Evolutionary conservation across 2,797 vertebrate genomes (phyloP).

Genomic region (Xenops minutus): DNA sequence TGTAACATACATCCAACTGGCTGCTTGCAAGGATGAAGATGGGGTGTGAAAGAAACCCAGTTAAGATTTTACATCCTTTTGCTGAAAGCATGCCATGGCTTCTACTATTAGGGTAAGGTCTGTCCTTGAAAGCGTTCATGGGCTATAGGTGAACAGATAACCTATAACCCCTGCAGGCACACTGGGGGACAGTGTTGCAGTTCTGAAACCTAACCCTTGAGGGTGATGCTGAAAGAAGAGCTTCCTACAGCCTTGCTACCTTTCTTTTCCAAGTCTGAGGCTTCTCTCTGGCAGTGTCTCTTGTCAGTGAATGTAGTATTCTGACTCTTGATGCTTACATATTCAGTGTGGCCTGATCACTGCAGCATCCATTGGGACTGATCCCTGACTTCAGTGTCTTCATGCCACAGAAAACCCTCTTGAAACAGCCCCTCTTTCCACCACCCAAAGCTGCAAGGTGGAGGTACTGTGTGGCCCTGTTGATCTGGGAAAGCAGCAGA

Average conservation of each 20-base stretch:
- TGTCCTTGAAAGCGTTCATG: neutral
- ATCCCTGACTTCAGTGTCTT: neutral
- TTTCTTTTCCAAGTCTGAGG: neutral
- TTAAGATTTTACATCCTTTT: neutral
- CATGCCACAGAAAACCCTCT: neutral
- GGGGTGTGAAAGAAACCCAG: neutral
- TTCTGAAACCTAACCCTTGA: neutral
- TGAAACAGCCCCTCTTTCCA: neutral
- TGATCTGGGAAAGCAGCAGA: neutral
- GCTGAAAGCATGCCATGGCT: neutral
- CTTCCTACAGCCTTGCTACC: neutral
- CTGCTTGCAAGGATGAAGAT: neutral
- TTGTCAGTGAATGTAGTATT: neutral
- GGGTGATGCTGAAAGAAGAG: neutral
- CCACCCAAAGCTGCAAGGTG: neutral
- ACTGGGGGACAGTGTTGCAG: neutral
- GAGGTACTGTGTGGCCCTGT: neutral
- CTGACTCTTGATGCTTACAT: rapidly evolving
- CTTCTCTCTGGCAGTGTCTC: neutral
- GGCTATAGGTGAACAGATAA: neutral
- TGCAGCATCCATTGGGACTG: neutral
- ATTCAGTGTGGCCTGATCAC: neutral
- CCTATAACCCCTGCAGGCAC: neutral
- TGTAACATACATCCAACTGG: neutral
- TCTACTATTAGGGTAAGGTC: neutral